phyloP scores from a whole-genome alignment of 2,113 vertebrate species.

The Calyptomena viridis region DNA sequence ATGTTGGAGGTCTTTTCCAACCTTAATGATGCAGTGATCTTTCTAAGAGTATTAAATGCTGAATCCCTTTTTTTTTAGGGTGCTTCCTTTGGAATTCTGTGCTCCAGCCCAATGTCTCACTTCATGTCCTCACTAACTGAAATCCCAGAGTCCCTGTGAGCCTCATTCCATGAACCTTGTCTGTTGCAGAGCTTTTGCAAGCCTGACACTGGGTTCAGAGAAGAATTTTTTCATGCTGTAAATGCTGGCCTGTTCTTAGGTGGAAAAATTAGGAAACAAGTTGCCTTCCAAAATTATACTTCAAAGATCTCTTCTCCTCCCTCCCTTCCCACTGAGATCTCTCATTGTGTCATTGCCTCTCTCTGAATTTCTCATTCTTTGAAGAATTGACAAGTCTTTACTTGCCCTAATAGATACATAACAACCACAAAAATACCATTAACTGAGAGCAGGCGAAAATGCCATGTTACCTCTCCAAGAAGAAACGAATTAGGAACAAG shows the following conservation, averaged over 20 bases:
- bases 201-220: neutral
- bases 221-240: neutral
- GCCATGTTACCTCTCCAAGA: neutral
- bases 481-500: neutral
- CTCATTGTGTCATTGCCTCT: neutral
- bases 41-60: neutral
- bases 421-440: neutral
- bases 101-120: accelerated
- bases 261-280: neutral
- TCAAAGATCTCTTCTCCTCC: neutral
- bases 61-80: neutral
- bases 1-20: neutral
- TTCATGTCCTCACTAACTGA: neutral
- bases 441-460: neutral
- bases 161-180: neutral
- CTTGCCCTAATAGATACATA: neutral
- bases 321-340: neutral
- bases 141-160: neutral
- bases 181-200: neutral
- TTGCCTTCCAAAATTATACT: neutral
- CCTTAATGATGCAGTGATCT: neutral
- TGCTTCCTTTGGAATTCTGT: neutral
- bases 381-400: neutral
- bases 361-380: neutral
- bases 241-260: neutral